These are phyloP conservation scores for Drosophila grimshawi DNA, from an alignment of 1,140 invertebrate genomes.

Conservation along the genomic window DNA sequence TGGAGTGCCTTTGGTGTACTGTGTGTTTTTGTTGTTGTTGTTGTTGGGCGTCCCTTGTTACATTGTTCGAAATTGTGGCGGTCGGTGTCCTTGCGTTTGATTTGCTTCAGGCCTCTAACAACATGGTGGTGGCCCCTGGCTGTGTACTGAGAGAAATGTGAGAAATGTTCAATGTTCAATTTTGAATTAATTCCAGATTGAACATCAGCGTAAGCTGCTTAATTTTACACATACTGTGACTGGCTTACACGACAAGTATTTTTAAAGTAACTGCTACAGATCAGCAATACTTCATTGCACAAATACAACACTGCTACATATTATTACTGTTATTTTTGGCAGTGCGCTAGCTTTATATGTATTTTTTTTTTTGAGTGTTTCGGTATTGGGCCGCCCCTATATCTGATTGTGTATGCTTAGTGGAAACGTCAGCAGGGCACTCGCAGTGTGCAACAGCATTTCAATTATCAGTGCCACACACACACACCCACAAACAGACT, in stretches of 20 bases:
- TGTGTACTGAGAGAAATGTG: not conserved
- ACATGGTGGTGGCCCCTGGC: not conserved
- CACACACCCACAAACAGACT: not conserved
- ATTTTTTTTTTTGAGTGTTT: not conserved
- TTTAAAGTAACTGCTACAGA: no score
- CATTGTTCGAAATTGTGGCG: constrained; percentile 51
- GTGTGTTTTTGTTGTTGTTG: constrained; percentile 17
- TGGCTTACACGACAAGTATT: no score
- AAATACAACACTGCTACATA: no score
- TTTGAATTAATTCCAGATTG: no score
- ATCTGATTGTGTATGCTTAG: constrained; percentile 63
- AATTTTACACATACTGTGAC: no score
- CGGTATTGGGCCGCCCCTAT: constrained; percentile 54
- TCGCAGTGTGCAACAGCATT: constrained; percentile 59
- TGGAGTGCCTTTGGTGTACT: constrained; percentile 5
- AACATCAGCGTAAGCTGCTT: no score
- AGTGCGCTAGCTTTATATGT: no score
- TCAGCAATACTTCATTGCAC: no score
- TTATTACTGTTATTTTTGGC: no score
- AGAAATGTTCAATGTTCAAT: no score
- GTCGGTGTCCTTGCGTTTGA: constrained; percentile 62
- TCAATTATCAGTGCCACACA: constrained; percentile 59
- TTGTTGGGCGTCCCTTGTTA: constrained; percentile 34
- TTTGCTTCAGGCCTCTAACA: constrained; percentile 38
- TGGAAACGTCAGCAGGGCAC: constrained; percentile 56